Percentiles rank a stretch among this genome's conserved stretches.
Evolutionary conservation across 1,140 invertebrate genomes (phyloP).

Genomic region (Anagrus nilaparvatae): DNA sequence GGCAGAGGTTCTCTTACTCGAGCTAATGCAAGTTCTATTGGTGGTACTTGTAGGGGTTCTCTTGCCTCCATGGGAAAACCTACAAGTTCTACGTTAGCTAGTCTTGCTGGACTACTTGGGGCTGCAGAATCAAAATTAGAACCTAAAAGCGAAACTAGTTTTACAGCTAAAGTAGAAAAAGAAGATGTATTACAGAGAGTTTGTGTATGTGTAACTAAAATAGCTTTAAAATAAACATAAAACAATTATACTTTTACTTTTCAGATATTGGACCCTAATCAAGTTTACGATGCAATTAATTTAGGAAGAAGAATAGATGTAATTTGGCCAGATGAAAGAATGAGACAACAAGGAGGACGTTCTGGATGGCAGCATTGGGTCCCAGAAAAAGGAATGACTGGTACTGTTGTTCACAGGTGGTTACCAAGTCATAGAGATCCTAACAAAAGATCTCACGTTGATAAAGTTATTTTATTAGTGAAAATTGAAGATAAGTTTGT

Average conservation of each 20-base stretch:
- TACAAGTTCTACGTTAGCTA: slow-evolving; percentile 68
- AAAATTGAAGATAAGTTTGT: slow-evolving; percentile 88
- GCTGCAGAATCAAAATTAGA: slow-evolving; percentile 37
- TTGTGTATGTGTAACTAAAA: slow-evolving; percentile 37
- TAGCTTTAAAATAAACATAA: no score
- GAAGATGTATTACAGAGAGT: slow-evolving; percentile 49
- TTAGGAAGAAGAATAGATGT: slow-evolving; percentile 80
- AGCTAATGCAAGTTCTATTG: slow-evolving; percentile 39
- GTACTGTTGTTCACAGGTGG: slow-evolving; percentile 83
- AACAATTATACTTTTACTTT: slow-evolving; percentile 5
- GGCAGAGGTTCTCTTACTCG: slow-evolving; percentile 43
- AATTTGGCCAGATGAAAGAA: slow-evolving; percentile 81
- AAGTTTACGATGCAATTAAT: slow-evolving; percentile 85
- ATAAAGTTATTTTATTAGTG: slow-evolving; percentile 82
- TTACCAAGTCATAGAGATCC: slow-evolving; percentile 79
- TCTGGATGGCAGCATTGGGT: slow-evolving; percentile 83
- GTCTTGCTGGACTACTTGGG: slow-evolving; percentile 62
- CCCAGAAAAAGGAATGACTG: slow-evolving; percentile 83
- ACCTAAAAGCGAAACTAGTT: slow-evolving; percentile 38
- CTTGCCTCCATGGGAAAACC: slow-evolving; percentile 71
- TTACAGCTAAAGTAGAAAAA: slow-evolving; percentile 39
- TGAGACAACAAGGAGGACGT: slow-evolving; percentile 73
- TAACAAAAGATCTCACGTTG: slow-evolving; percentile 75
- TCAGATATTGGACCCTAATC: slow-evolving; percentile 63
- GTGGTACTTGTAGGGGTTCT: slow-evolving; percentile 63